Evolutionary conservation across 2,888 invertebrate species (phyloP), one percentile per base, ranked within the genome.

Genomic region (Lasioglossum calceatum): DNA sequence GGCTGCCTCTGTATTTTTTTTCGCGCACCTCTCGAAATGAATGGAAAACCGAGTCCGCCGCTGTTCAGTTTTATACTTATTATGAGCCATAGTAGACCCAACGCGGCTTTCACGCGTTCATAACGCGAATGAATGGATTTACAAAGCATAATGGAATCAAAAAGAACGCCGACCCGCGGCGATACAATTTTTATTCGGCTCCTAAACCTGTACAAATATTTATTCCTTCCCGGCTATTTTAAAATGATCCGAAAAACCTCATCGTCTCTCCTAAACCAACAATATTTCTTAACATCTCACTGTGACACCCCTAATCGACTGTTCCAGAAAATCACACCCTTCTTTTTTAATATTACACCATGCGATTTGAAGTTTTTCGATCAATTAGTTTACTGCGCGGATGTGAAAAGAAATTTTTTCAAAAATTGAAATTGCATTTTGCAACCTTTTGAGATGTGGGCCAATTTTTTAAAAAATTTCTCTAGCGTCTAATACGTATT

Each of bases 51-150:
- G 67, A 23, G 67, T 19, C 36, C 36, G 36, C 67, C 67, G 36
- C 67, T 67, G 36, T 67, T 67, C 36, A 67, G 2, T 36, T 67
- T 36, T 32, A 67, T 36, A 67, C 67, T 67, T 67, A 67, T 67
- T 67, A 36, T 67, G 36, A 23, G 19, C 32, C 19, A 19, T 23
- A 19, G 36, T 67, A 19, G 32, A 64, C 32, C 1, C 64, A 16
- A 16, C 67, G 16, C 67, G 36, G 36, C 19, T 32, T 36, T 67
- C 19, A 8, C 36, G 19, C 19, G 19, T 67, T 36, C 67, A 32
- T 36, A 36, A 36, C 67, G 36, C 67, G 67, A 36, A 67, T 67
- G 19, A 67, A 32, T 67, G 67, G 36, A 67, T 36, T 23, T 67
- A 67, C 36, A 67, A 19, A 67, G 8, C 67, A 36, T 67, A 36